These are phyloP conservation scores for Anoplophora glabripennis DNA, from an alignment of 1,140 invertebrate species.

Conservation along the genomic window DNA sequence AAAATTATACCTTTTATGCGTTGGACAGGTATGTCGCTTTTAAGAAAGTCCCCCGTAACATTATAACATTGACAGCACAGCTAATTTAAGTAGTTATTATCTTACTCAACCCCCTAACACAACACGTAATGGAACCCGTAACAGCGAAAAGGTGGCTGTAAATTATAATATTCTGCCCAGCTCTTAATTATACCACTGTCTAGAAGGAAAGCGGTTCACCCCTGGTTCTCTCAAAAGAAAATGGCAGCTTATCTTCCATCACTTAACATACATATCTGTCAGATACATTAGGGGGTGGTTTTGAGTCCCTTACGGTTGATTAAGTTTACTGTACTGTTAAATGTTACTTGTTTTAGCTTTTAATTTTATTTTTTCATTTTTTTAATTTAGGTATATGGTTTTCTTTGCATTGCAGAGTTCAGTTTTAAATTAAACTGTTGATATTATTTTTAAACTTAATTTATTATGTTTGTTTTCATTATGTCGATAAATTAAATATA, in stretches of 20 bases:
- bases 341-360: conserved; percentile 24
- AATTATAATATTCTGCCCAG: neutral
- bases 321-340: conserved; percentile 30
- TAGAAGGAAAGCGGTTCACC: neutral
- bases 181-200: neutral
- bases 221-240: no score
- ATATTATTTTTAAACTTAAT: neutral
- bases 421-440: neutral
- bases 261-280: neutral
- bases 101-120: neutral
- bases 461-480: neutral
- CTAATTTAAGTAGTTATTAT: conserved; percentile 14
- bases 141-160: neutral
- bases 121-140: neutral
- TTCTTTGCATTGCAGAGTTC: conserved; percentile 1
- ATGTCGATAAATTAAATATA: no score
- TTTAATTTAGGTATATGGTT: neutral
- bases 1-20: no score
- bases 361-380: neutral
- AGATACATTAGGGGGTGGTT: neutral
- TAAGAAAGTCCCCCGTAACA: conserved; percentile 17
- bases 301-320: no score
- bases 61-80: conserved; percentile 36
- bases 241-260: neutral
- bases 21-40: neutral